Evolutionary conservation across 2,113 vertebrate species (phyloP).

Genomic region (Channa argus): DNA sequence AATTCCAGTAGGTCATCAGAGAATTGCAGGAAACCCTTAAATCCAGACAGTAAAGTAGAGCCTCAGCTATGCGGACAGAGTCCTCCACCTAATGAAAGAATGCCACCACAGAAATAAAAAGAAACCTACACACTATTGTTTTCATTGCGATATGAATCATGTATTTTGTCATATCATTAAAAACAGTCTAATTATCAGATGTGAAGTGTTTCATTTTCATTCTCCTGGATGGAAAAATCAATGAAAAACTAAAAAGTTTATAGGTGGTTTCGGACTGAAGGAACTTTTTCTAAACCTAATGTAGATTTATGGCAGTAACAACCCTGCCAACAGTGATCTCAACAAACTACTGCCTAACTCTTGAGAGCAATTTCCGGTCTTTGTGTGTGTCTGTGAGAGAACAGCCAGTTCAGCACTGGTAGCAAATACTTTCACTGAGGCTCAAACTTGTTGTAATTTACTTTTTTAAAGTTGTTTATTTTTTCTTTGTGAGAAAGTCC

Average conservation of each 20-base stretch:
- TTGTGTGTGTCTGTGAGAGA: no score
- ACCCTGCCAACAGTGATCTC: no score
- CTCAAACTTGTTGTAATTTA: no score
- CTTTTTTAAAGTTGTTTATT: no score
- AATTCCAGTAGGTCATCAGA: constrained; percentile 88
- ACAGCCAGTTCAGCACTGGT: no score
- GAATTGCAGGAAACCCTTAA: constrained; percentile 84
- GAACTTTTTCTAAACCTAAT: no score
- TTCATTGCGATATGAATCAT: neutral
- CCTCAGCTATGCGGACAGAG: constrained; percentile 87
- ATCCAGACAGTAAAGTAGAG: constrained; percentile 88
- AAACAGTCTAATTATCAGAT: neutral
- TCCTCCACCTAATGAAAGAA: constrained; percentile 86
- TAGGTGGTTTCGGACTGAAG: no score
- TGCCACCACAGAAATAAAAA: constrained; percentile 7
- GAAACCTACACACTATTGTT: constrained; percentile 68
- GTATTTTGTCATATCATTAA: neutral
- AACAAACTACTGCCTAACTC: no score
- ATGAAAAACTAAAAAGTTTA: neutral
- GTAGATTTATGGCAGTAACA: no score
- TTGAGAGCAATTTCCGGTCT: no score
- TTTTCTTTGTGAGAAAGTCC: no score
- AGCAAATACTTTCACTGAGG: no score
- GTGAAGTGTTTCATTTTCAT: neutral
- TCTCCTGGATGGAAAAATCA: neutral